phyloP scores from a whole-genome alignment of 2,797 vertebrate species.

The Odontamblyopus lacepedii region DNA sequence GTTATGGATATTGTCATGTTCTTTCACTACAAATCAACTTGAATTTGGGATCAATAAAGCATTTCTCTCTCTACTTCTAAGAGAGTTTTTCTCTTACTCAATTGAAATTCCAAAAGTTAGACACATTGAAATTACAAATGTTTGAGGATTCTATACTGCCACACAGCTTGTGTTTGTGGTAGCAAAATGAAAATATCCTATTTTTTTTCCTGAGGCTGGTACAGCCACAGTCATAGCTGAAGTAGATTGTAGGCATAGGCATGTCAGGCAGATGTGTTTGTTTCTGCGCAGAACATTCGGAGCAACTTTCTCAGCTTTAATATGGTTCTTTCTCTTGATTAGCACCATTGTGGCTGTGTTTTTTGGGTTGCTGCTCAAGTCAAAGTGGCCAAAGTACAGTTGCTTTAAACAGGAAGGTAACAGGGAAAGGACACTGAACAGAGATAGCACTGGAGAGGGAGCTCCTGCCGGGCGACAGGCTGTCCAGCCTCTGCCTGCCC shows the following conservation, averaged over 20 bases:
- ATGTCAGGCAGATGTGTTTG: neutral
- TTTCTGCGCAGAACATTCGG: neutral
- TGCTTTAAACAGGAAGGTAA: conserved; percentile 37
- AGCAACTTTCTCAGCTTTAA: neutral
- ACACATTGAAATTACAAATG: neutral
- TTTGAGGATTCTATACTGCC: neutral
- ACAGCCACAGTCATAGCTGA: neutral
- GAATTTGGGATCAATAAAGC: too few species aligned
- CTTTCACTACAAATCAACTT: too few species aligned
- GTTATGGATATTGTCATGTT: too few species aligned
- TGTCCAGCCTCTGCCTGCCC: conserved; percentile 87
- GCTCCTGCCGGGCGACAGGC: conserved; percentile 74
- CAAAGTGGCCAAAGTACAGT: conserved; percentile 25
- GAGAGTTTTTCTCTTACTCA: neutral
- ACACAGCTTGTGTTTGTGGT: neutral
- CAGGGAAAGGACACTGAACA: conserved; percentile 36
- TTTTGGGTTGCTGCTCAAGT: conserved; percentile 36
- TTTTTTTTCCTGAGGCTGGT: neutral
- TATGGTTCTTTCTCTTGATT: conserved; percentile 30
- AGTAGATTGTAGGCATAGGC: neutral
- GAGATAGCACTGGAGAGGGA: conserved; percentile 52
- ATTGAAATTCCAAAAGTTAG: too few species aligned
- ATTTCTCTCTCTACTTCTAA: neutral
- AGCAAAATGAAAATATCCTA: neutral
- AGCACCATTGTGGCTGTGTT: conserved; percentile 27